Evolutionary conservation across 2,888 invertebrate genomes (phyloP).

Genomic region (Phyllotreta cruciferae): DNA sequence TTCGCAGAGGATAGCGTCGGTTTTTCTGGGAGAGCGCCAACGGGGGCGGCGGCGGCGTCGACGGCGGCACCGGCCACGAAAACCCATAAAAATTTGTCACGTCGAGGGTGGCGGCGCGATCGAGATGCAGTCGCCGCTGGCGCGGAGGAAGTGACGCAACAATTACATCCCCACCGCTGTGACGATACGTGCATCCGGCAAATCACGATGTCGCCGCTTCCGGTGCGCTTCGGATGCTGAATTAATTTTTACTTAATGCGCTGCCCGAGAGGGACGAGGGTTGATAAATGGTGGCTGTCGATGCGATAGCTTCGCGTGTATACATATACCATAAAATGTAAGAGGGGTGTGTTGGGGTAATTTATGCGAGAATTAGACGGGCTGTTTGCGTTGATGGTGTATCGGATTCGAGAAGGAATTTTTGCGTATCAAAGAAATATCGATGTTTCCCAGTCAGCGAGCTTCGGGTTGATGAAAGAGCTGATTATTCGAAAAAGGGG

Average conservation of each 20-base stretch:
- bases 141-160: conserved; percentile 49
- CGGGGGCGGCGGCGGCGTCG: neutral
- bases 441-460: neutral
- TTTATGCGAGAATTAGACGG: neutral
- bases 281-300: neutral
- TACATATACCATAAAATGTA: no score
- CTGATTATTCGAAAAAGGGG: conserved; percentile 21
- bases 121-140: conserved; percentile 39
- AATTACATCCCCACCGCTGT: conserved; percentile 58
- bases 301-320: neutral
- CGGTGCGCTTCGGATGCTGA: conserved; percentile 44
- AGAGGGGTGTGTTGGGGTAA: no score
- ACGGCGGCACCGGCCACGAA: conserved; percentile 42
- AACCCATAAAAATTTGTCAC: conserved; percentile 59
- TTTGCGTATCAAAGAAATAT: neutral
- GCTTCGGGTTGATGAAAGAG: neutral
- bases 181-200: conserved; percentile 56
- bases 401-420: neutral
- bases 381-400: neutral
- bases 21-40: conserved; percentile 48
- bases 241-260: conserved; percentile 37
- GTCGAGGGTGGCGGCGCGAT: conserved; percentile 50
- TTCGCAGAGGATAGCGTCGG: conserved; percentile 22
- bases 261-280: neutral
- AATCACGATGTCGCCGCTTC: conserved; percentile 47